Evolutionary conservation across 92 coral and sea anemone genomes (phyloP), one percentile per base, ranked within the genome.

Genomic region (Nematostella vectensis): DNA sequence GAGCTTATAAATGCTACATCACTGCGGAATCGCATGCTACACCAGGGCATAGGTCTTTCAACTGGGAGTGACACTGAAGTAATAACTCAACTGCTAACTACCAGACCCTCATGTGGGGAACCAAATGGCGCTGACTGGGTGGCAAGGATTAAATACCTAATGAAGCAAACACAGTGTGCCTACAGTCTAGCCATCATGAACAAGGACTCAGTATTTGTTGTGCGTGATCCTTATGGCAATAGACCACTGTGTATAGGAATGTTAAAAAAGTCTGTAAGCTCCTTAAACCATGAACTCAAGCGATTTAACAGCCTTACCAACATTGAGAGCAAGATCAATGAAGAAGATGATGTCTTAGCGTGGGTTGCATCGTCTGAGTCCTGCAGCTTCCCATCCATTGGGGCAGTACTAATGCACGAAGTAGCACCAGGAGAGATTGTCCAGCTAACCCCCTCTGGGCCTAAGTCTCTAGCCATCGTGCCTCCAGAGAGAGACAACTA

Each of bases 111-210:
- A 24, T 85, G 95, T 56, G 97, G 97, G 1, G 97, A 89, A 63
- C 97, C 91, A 4, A 57, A 85, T 54, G 97, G 97, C 20, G 84
- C 97, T 11, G 85, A 89, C 57, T 89, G 97, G 97, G 88, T 78
- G 2, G 88, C 86, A 16, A 81, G 97, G 70, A 89, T 89, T 38
- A 74, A 76, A 29, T 74, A 77, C 30, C 69, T 85, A 60, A 75
- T 87, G 82, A 72, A 48, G 21, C 82, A 77, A 26, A 78, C 97
- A 0, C 80, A 74, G 60, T 76, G 94, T 40, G 66, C 97, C 0
- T 89, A 89, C 40, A 77, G 94, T 2, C 79, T 89, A n/a, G 97
- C 59, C 9, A 89, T 89, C 50, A 78, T 89, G 91, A 89, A 95
- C 43, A 63, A 68, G 36, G 70, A 81, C 61, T 79, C 77, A 29